phyloP scores from a whole-genome alignment of 2,113 vertebrate species.

The Struthidea cinerea region DNA sequence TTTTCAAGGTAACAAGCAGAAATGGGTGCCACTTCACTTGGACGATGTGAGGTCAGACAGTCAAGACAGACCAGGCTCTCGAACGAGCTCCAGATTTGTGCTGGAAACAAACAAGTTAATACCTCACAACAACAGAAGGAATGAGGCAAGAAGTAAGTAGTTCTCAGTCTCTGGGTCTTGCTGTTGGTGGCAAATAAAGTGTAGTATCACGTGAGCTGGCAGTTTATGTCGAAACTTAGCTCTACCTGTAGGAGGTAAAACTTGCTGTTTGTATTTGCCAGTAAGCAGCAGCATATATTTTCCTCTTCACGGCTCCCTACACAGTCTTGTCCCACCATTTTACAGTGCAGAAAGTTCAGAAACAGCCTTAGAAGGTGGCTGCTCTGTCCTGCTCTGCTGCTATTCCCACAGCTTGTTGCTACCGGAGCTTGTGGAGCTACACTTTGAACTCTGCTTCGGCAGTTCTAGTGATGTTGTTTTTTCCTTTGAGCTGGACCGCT shows the following conservation, averaged over 20 bases:
- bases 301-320: background rate
- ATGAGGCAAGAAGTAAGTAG: conserved; percentile 83
- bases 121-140: conserved; percentile 75
- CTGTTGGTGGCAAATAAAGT: background rate
- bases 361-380: background rate
- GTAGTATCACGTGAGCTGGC: fast-evolving
- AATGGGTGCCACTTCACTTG: conserved; percentile 88
- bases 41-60: conserved; percentile 78
- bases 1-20: conserved; percentile 87
- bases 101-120: conserved; percentile 74
- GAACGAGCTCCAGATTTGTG: conserved; percentile 66
- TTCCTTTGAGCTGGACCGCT: background rate
- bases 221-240: background rate
- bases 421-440: background rate
- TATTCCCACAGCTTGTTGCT: background rate
- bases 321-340: background rate
- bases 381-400: background rate
- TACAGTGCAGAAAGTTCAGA: background rate
- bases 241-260: background rate
- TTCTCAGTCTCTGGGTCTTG: background rate
- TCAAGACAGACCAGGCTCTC: conserved; percentile 72
- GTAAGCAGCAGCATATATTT: background rate
- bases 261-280: background rate
- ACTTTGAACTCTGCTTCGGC: conserved; percentile 23
- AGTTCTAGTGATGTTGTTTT: background rate